These are phyloP conservation scores for Lethenteron camtschaticum DNA, from an alignment of 2,113 vertebrate genomes.

Conservation along the genomic window DNA sequence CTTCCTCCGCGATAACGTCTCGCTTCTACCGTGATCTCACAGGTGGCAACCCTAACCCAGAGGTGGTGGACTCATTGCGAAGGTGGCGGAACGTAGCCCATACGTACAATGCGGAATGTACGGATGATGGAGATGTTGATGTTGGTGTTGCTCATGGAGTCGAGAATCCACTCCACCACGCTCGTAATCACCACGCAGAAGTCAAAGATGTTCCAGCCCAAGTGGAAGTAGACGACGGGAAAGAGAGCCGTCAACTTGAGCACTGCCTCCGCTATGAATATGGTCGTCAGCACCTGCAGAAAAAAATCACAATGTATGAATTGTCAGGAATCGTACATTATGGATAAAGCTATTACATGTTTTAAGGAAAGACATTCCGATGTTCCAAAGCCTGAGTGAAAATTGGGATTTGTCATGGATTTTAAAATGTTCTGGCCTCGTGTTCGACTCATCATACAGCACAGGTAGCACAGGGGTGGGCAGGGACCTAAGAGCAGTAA, in stretches of 20 bases:
- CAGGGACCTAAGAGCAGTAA: too few relatives aligned
- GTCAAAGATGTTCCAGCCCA: slow-evolving; percentile 11
- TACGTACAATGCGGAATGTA: slow-evolving; percentile 9
- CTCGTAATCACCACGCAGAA: slow-evolving; percentile 9
- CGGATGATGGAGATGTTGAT: slow-evolving; percentile 9
- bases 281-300: slow-evolving; percentile 9
- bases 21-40: too few relatives aligned
- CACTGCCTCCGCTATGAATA: slow-evolving; percentile 10
- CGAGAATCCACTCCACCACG: slow-evolving; percentile 8
- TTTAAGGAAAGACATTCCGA: too few relatives aligned
- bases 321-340: background rate
- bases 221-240: slow-evolving; percentile 3
- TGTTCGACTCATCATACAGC: too few relatives aligned
- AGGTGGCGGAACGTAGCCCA: too few relatives aligned
- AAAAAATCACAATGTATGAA: background rate
- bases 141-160: slow-evolving; percentile 7
- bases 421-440: too few relatives aligned
- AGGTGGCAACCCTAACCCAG: too few relatives aligned
- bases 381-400: too few relatives aligned
- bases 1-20: too few relatives aligned
- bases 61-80: too few relatives aligned
- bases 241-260: slow-evolving; percentile 8
- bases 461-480: too few relatives aligned
- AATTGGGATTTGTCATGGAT: too few relatives aligned
- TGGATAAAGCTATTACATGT: background rate